Evolutionary conservation across 2,888 invertebrate species (phyloP).

Genomic region (Acanthococcus lagerstroemiae): DNA sequence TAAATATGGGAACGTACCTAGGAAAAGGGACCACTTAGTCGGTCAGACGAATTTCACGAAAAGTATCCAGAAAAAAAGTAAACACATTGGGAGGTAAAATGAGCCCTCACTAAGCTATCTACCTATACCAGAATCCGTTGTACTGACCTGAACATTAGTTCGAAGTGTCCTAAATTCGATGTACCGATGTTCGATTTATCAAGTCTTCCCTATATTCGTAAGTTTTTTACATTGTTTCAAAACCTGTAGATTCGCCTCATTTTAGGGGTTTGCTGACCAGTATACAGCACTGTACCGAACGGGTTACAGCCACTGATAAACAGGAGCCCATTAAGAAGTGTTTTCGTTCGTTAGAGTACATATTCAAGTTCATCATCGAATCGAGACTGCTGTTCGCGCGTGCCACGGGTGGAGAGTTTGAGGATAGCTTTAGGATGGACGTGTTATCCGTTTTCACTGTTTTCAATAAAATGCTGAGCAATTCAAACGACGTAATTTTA

Average conservation of each 20-base stretch:
- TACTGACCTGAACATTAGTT: too few relatives aligned
- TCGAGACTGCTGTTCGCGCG: slow-evolving; percentile 72
- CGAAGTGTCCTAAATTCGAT: too few relatives aligned
- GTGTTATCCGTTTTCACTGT: slow-evolving; percentile 70
- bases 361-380: slow-evolving; percentile 85
- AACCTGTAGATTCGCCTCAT: background rate
- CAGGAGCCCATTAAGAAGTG: slow-evolving; percentile 85
- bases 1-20: too few relatives aligned
- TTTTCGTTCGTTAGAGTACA: slow-evolving; percentile 79
- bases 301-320: slow-evolving; percentile 73
- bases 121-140: too few relatives aligned
- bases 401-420: slow-evolving; percentile 79
- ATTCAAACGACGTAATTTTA: slow-evolving; percentile 61
- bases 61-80: too few relatives aligned
- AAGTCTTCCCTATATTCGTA: too few relatives aligned
- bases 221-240: background rate
- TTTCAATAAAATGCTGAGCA: slow-evolving; percentile 63
- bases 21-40: too few relatives aligned
- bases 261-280: slow-evolving; percentile 71
- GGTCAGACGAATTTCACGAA: too few relatives aligned
- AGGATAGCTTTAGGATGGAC: slow-evolving; percentile 74
- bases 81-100: too few relatives aligned
- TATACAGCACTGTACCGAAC: slow-evolving; percentile 80
- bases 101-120: too few relatives aligned
- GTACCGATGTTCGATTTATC: too few relatives aligned